Percentiles rank a stretch among this genome's conserved stretches.
phyloP scores from a whole-genome alignment of 1,140 invertebrate species.

The Trypoxylus dichotomus region DNA sequence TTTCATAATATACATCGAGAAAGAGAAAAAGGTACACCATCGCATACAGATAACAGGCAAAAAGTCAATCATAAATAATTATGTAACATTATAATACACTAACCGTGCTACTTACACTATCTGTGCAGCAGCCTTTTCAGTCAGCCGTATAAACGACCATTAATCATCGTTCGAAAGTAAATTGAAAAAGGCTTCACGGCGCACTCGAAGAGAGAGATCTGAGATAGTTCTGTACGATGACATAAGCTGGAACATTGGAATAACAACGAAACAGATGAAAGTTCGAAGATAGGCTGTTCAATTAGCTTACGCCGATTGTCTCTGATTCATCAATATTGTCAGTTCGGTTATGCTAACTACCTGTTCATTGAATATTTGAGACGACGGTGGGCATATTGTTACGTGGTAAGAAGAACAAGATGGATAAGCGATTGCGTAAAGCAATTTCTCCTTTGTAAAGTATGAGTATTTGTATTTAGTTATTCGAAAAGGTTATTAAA shows the following conservation, averaged over 20 bases:
- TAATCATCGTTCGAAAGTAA: background rate
- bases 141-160: background rate
- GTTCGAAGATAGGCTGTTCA: background rate
- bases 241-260: background rate
- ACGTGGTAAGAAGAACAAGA: background rate
- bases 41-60: background rate
- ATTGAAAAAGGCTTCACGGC: background rate
- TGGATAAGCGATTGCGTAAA: background rate
- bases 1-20: background rate
- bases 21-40: background rate
- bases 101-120: background rate
- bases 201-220: background rate
- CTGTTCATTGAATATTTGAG: background rate
- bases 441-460: no score
- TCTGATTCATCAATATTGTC: background rate
- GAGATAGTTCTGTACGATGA: background rate
- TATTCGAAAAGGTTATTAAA: no score
- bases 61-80: slow-evolving; percentile 1
- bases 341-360: background rate
- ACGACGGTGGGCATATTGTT: background rate
- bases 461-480: background rate
- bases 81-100: slow-evolving; percentile 7
- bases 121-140: background rate
- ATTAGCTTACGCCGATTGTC: background rate
- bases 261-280: background rate